phyloP scores from a whole-genome alignment of 1,140 invertebrate species.

The Drosophila erecta region DNA sequence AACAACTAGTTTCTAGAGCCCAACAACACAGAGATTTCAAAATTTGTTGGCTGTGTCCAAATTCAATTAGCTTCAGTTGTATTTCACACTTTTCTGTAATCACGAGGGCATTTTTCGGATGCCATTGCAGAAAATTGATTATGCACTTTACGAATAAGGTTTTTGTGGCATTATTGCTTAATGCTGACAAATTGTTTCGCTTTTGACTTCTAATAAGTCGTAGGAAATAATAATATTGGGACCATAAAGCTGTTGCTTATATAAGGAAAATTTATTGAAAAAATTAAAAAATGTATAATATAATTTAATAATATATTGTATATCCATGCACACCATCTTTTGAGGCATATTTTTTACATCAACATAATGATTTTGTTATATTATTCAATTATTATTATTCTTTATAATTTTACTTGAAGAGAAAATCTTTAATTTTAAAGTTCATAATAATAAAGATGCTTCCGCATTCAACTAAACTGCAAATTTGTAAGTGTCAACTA shows the following conservation, averaged over 20 bases:
- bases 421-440: no score
- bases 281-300: not conserved
- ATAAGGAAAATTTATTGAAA: no score
- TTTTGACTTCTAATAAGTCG: not conserved
- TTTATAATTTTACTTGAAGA: no score
- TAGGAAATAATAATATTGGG: no score
- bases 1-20: conserved; percentile 15
- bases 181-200: conserved; percentile 13
- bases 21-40: conserved; percentile 9
- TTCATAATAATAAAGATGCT: not conserved
- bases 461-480: not conserved
- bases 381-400: no score
- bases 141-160: conserved; percentile 31
- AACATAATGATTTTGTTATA: no score
- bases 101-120: conserved; percentile 1
- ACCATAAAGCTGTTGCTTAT: no score
- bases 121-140: conserved; percentile 30
- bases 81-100: conserved; percentile 42
- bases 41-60: conserved; percentile 37
- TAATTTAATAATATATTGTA: no score
- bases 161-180: not conserved
- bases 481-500: not conserved
- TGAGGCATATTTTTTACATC: no score
- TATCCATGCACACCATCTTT: no score
- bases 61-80: conserved; percentile 64